Evolutionary conservation across 2,888 invertebrate species (phyloP).

Genomic region (Eurytoma californica): DNA sequence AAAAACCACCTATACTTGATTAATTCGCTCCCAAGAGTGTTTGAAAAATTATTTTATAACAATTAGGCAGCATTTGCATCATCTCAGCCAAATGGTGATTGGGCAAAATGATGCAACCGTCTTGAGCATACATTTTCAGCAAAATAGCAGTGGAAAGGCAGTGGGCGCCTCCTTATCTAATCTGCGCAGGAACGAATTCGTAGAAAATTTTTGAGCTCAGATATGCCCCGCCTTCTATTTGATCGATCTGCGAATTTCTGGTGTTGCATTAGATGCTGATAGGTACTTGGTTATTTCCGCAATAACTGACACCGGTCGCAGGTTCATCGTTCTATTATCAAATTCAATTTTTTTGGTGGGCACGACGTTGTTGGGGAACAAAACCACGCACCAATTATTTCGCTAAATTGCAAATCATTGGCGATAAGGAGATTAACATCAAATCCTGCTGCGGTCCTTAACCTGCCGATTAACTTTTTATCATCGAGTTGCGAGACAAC

Average conservation of each 20-base stretch:
- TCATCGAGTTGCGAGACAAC: too few relatives aligned
- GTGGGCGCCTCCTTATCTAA: constrained; percentile 41
- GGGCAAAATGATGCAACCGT: constrained; percentile 4
- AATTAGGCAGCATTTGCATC: not conserved
- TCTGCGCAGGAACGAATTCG: constrained; percentile 8
- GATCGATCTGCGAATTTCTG: not conserved
- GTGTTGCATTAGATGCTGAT: not conserved
- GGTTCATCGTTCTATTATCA: constrained; percentile 45
- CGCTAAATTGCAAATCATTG: too few relatives aligned
- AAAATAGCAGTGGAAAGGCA: not conserved
- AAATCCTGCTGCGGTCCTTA: too few relatives aligned
- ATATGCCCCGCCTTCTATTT: constrained; percentile 2
- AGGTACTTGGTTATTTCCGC: constrained; percentile 18
- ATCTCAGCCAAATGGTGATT: not conserved
- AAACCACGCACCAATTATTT: too few relatives aligned
- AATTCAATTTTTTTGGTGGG: not conserved
- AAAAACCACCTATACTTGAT: too few relatives aligned
- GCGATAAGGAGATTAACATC: too few relatives aligned
- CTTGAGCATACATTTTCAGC: not conserved
- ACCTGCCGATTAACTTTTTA: too few relatives aligned
- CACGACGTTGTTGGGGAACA: too few relatives aligned
- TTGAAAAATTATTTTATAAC: too few relatives aligned
- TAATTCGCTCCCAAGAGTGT: too few relatives aligned
- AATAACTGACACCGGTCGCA: not conserved
- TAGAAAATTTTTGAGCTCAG: constrained; percentile 19